phyloP scores from a whole-genome alignment of 2,113 vertebrate genomes.

The Fregetta grallaria region DNA sequence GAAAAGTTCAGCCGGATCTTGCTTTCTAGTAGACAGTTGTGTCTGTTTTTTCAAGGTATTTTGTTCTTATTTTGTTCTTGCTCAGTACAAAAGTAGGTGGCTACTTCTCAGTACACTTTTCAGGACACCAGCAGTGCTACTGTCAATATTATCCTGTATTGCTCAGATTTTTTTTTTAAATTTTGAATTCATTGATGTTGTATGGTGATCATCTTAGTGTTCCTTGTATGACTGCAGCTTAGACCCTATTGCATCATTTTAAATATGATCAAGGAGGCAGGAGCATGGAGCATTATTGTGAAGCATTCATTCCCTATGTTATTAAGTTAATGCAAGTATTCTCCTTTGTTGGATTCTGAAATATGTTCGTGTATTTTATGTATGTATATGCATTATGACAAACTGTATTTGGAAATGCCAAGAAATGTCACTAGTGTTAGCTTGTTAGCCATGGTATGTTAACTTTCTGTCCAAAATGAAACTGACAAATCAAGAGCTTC shows the following conservation, averaged over 20 bases:
- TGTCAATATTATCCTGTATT: background rate
- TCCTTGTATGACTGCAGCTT: background rate
- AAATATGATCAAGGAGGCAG: background rate
- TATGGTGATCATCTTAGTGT: background rate
- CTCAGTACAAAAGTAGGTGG: background rate
- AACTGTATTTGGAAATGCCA: background rate
- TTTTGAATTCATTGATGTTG: background rate
- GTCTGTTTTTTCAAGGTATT: background rate
- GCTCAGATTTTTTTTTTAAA: background rate
- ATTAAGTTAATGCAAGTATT: background rate
- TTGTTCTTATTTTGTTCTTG: background rate
- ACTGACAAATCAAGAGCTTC: constrained; percentile 25
- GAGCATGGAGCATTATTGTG: background rate
- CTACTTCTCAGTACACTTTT: background rate
- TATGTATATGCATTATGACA: background rate
- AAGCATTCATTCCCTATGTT: background rate
- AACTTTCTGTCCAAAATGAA: constrained; percentile 1
- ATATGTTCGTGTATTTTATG: background rate
- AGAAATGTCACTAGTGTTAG: background rate
- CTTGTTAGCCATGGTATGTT: background rate
- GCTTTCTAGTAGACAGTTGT: background rate
- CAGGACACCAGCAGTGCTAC: background rate
- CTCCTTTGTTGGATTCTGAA: background rate
- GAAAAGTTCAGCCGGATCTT: background rate
- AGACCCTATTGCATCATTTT: background rate